Base-by-base conservation (phyloP, 2,888 invertebrate species). In the Cosmopolites sordidus region DNA sequence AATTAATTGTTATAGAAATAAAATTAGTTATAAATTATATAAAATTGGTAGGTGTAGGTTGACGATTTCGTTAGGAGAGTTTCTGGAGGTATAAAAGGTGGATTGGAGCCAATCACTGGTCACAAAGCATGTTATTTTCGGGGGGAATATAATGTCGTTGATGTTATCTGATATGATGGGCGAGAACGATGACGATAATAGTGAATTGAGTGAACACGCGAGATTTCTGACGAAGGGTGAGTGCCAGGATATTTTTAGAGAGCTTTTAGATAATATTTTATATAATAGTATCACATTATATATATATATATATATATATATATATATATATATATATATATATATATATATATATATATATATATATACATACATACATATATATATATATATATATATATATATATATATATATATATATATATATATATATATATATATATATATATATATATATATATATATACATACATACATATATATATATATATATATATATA, bases 171-270 rank as follows among this genome's bases (percentile, higher is more conserved):
- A 71, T 52, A 70, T 67, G 58, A 75, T 82, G 75, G 80, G 80
- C 73, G 83, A 84, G 75, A 80, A 81, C 72, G 86, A 86, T 73
- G 89, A 89, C 73, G 84, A 86, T 56, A 88, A 89, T 73, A 89
- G 88, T 66, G 89, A 90, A 66, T 78, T 87, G 53, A 73, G 73
- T 60, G 73, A 73, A 51, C 72, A 72, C 44, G 84, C 84, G 58
- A 83, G 88, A 70, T 90, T 90, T 73, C 79, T 90, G 63, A 86
- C 88, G 42, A 87, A 87, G 75, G 86, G 85, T 73, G 60, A 62
- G 59, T 48, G 3, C 3, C 8, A 22, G 8, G 22, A n/a, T 22
- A 22, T 22, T 5, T 5, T 22, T 22, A 22, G 8, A 5, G 3
- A 22, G 22, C 8, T 22, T 22, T 5, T n/a, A n/a, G n/a, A n/a